A percentile compares a stretch with the other conserved stretches of the same genome.
Conservation (phyloP, 35 echinoderm and acorn worm species). For the Apostichopus parvimensis region DNA sequence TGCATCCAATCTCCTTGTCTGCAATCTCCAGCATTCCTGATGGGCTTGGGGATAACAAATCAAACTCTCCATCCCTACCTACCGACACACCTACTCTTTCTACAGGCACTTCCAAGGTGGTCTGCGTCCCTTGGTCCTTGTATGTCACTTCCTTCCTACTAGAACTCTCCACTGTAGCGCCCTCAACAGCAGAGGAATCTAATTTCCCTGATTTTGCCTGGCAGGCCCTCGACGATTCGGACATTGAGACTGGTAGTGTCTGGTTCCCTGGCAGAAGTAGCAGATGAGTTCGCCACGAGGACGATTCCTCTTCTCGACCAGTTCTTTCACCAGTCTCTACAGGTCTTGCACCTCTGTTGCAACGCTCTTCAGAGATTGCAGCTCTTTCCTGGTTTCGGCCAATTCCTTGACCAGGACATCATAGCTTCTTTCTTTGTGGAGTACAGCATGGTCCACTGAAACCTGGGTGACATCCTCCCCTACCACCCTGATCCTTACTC, state of each 20-base stretch:
- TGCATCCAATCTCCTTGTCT: background rate
- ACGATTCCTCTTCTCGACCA: background rate
- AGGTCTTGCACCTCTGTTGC: too few relatives aligned
- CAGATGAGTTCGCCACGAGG: background rate
- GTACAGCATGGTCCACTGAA: background rate
- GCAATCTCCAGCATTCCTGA: background rate
- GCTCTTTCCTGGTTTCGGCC: too few relatives aligned
- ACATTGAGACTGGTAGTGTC: background rate
- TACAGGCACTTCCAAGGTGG: background rate
- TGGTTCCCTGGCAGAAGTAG: background rate
- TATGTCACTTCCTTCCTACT: background rate
- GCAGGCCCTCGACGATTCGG: too few relatives aligned
- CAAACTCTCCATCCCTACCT: background rate
- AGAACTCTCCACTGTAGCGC: conserved; percentile 3
- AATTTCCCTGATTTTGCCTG: conserved; percentile 5
- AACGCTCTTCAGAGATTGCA: too few relatives aligned
- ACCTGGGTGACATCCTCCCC: background rate
- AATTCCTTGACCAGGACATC: too few relatives aligned
- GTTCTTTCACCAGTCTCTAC: background rate
- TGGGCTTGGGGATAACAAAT: conserved; percentile 25
- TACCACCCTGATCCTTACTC: too few relatives aligned
- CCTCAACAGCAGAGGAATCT: background rate
- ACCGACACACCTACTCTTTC: background rate
- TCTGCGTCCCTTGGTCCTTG: background rate
- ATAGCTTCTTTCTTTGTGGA: too few relatives aligned